Percentiles rank a stretch among this genome's conserved stretches.
Evolutionary conservation across 2,888 invertebrate species (phyloP).

Genomic region (Maniola hyperantus): DNA sequence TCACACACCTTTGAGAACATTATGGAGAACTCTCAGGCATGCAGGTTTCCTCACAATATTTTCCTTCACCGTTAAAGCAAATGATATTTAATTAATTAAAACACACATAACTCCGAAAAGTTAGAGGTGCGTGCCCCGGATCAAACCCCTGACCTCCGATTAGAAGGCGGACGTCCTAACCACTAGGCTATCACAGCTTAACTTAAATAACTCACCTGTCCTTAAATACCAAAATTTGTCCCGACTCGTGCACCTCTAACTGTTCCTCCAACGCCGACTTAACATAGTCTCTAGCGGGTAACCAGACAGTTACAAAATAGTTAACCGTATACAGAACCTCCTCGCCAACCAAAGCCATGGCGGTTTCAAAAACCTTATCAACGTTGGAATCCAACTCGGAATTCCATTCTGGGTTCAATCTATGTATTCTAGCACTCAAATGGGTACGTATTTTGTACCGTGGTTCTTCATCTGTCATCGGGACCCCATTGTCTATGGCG

Average conservation of each 20-base stretch:
- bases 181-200: no score
- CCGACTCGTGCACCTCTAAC: slow-evolving; percentile 86
- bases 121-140: no score
- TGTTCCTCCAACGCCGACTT: slow-evolving; percentile 87
- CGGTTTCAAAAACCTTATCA: slow-evolving; percentile 87
- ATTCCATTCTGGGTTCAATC: slow-evolving; percentile 94
- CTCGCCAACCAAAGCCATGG: slow-evolving; percentile 88
- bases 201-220: slow-evolving; percentile 65
- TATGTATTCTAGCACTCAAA: slow-evolving; percentile 88
- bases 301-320: slow-evolving; percentile 87
- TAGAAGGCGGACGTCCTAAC: no score
- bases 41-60: no score
- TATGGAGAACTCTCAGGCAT: no score
- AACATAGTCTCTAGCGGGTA: slow-evolving; percentile 92
- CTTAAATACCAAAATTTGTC: slow-evolving; percentile 90
- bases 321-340: slow-evolving; percentile 90
- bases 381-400: slow-evolving; percentile 74
- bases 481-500: slow-evolving; percentile 98
- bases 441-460: slow-evolving; percentile 90
- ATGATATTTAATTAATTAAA: no score
- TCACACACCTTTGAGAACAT: no score
- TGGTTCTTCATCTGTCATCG: slow-evolving; percentile 88
- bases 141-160: no score
- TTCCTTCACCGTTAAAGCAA: no score
- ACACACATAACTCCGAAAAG: no score